Conservation (phyloP, 2,888 invertebrate genomes). For the Deilephila elpenor region DNA sequence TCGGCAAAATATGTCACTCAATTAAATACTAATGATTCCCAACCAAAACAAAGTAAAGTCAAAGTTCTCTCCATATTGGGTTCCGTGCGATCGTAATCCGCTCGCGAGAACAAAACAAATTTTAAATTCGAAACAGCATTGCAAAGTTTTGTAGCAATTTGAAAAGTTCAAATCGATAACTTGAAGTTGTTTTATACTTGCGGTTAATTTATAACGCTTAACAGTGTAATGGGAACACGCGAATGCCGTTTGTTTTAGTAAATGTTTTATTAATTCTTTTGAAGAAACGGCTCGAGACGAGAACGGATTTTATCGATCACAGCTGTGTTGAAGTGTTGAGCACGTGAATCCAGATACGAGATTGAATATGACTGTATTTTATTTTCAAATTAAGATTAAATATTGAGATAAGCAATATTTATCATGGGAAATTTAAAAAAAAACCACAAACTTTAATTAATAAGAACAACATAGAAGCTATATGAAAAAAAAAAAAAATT, state of each 20-base stretch:
- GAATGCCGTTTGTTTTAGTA: not conserved
- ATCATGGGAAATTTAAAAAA: no score
- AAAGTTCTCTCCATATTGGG: slow-evolving; percentile 28
- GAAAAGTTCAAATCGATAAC: slow-evolving; percentile 28
- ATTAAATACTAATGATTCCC: slow-evolving; percentile 3
- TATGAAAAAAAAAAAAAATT: no score
- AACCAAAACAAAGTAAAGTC: slow-evolving; percentile 17
- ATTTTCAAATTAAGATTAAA: no score
- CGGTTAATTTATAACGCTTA: not conserved
- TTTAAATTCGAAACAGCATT: slow-evolving; percentile 29
- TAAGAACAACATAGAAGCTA: no score
- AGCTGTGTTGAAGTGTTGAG: no score
- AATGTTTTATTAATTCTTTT: not conserved
- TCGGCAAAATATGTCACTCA: not conserved
- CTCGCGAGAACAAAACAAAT: slow-evolving; percentile 29
- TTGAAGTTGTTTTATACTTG: slow-evolving; percentile 25
- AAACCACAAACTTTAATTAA: no score
- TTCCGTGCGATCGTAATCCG: slow-evolving; percentile 29
- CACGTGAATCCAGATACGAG: no score
- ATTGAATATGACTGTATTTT: no score
- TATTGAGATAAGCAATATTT: no score
- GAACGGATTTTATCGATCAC: no score
- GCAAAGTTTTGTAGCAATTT: slow-evolving; percentile 24
- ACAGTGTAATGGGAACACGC: not conserved
- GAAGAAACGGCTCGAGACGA: no score